Evolutionary conservation across 2,797 vertebrate species (phyloP), one percentile per base, ranked within the genome.

Genomic region (Girardinus metallicus): DNA sequence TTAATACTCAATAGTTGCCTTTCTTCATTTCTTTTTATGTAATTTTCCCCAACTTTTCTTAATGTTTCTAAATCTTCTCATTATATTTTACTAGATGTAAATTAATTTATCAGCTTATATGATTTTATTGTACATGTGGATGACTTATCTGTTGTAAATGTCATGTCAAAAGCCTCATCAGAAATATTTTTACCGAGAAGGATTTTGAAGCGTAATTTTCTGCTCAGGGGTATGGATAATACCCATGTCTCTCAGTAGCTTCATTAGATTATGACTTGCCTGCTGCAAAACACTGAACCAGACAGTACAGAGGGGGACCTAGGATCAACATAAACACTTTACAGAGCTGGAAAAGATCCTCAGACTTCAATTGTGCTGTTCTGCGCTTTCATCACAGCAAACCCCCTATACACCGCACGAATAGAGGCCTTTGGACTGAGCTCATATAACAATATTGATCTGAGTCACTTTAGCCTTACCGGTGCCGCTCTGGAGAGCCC

Each of bases 401-500:
- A 76, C 23, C 29, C 23, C 26, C 73, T 78, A n/a, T 53, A 46
- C 77, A 11, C 21, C 23, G 29, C 29, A 77, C 66, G 57, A 10
- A 46, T 26, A 72, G 51, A 10, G 47, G 26, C 12, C 74, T 47
- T 41, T 80, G 46, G 26, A 86, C 72, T n/a, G 46, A 72, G 15
- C 62, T 68, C 44, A 76, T 74, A 41, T 39, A n/a, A 77, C 31
- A 43, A 31, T 79, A 81, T 77, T 57, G 77, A 89, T 79, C 57
- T 46, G 0, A 79, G 31, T 39, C 57, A 31, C 60, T 73, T 73
- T 70, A 80, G 62, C 75, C 96, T 97, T 94, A 98, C 97, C 97
- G 0, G 94, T 95, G 83, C 94, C 91, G 0, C 93, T 93, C 0
- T 87, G 89, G 8, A 91, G 85, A 71, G 80, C 87, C 85, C 95